phyloP scores from a whole-genome alignment of 2,113 vertebrate genomes.

The Planiliza haematocheilus region DNA sequence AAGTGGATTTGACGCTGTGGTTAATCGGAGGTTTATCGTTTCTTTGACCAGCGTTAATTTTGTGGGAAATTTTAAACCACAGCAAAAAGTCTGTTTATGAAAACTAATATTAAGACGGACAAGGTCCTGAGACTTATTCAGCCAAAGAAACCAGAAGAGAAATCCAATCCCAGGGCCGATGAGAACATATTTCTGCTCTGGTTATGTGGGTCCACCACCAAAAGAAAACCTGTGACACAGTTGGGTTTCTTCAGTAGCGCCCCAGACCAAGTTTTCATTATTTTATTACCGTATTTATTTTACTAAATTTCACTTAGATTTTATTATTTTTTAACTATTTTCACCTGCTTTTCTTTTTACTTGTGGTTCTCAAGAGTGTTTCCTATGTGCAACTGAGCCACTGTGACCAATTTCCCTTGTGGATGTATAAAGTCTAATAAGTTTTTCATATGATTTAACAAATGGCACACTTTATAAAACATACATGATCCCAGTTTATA shows the following conservation, averaged over 20 bases:
- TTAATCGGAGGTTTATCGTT: constrained; percentile 61
- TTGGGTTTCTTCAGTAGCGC: constrained; percentile 36
- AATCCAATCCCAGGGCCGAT: constrained; percentile 34
- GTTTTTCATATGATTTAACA: no score
- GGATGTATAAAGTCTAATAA: no score
- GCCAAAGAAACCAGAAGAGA: constrained; percentile 47
- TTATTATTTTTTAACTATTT: no score
- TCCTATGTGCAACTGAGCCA: no score
- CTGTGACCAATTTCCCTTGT: no score
- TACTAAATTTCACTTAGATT: no score
- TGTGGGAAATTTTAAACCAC: constrained; percentile 53
- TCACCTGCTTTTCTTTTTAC: no score
- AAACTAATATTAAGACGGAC: constrained; percentile 58
- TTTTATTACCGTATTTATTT: no score
- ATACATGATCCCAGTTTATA: no score
- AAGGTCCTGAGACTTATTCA: constrained; percentile 33
- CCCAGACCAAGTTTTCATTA: no score
- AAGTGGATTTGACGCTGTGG: constrained; percentile 57
- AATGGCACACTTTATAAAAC: no score
- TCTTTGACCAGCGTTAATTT: constrained; percentile 57
- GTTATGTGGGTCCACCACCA: constrained; percentile 55
- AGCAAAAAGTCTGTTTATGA: constrained; percentile 43
- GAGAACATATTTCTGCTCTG: constrained; percentile 45
- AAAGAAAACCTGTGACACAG: constrained; percentile 28
- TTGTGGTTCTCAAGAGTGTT: no score